Conservation (phyloP, 2,797 vertebrate genomes). For the Psittacula derbiana region DNA sequence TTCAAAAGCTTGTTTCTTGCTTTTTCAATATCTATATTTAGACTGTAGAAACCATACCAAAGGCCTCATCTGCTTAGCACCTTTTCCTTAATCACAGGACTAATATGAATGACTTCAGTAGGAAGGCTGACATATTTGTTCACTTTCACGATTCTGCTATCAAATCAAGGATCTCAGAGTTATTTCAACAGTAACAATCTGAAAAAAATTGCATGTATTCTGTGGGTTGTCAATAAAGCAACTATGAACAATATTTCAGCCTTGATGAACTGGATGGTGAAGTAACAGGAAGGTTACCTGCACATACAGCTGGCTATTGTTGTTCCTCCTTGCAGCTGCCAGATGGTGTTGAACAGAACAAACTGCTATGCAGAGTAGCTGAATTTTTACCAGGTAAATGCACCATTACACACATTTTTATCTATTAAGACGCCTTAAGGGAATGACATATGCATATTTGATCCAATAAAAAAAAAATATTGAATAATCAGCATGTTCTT, state of each 20-base stretch:
- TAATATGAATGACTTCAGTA: background rate
- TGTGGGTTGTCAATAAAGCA: background rate
- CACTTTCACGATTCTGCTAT: background rate
- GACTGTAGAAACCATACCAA: background rate
- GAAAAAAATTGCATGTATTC: background rate
- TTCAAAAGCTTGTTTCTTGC: background rate
- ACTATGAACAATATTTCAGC: background rate
- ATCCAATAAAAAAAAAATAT: background rate
- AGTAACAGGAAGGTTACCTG: background rate
- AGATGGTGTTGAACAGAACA: slow-evolving; percentile 5
- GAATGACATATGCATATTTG: background rate
- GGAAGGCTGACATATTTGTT: background rate
- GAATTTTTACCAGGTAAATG: slow-evolving; percentile 19
- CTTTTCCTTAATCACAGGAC: background rate
- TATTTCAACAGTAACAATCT: background rate
- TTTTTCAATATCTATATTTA: background rate
- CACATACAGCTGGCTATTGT: background rate
- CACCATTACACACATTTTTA: background rate
- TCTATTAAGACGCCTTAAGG: background rate
- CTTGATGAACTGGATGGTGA: background rate
- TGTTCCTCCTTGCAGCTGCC: background rate
- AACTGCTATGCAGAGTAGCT: background rate
- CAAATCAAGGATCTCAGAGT: background rate
- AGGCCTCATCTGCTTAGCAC: background rate
- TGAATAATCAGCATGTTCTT: background rate